Conservation (phyloP, 92 coral and sea anemone species). For the Plumapathes pennacea region DNA sequence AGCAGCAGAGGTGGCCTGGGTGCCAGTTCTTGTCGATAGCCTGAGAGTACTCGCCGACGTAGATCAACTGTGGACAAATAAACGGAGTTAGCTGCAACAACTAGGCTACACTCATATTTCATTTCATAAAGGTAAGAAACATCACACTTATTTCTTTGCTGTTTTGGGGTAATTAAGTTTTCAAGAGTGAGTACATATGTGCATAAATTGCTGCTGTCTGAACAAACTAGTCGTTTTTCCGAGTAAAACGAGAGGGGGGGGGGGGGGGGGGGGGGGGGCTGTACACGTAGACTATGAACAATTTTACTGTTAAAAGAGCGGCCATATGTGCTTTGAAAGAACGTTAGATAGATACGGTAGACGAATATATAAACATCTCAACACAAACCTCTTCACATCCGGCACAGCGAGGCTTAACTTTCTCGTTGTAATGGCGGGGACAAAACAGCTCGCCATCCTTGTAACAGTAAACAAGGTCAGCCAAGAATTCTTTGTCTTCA, state of each 20-base stretch:
- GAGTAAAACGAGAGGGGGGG: too few species aligned
- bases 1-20: constrained; percentile 94
- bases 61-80: constrained; percentile 62
- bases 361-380: too few species aligned
- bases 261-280: too few species aligned
- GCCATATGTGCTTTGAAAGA: too few species aligned
- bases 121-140: neutral
- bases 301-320: too few species aligned
- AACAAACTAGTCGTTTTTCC: too few species aligned
- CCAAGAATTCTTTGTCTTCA: constrained; percentile 72
- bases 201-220: too few species aligned
- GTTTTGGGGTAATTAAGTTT: neutral
- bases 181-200: too few species aligned
- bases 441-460: constrained; percentile 63
- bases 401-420: constrained; percentile 89
- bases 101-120: neutral
- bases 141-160: neutral
- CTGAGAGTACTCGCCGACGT: constrained; percentile 93
- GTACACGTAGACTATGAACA: too few species aligned
- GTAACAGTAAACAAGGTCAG: constrained; percentile 79
- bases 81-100: too few species aligned
- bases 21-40: constrained; percentile 98
- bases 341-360: too few species aligned
- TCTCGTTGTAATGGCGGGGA: constrained; percentile 82
- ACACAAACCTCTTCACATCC: constrained; percentile 97